Conservation (phyloP, 2,797 vertebrate genomes). For the Bryconaethiops microstoma region DNA sequence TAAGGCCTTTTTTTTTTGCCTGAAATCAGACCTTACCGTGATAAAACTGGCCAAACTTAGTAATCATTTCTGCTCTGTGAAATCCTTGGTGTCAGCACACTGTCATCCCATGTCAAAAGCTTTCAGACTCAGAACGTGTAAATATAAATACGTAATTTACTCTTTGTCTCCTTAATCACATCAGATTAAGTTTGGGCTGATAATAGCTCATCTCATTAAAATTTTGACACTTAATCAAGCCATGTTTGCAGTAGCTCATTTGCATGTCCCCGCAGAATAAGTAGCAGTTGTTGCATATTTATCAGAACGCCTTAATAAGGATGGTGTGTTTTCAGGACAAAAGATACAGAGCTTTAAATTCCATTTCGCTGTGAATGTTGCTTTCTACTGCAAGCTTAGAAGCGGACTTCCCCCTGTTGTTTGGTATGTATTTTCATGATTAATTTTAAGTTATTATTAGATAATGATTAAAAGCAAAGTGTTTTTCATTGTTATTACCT, state of each 20-base stretch:
- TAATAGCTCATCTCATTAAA: slow-evolving; percentile 62
- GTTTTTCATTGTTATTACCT: not conserved
- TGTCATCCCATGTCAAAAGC: slow-evolving; percentile 28
- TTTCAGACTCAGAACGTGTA: slow-evolving; percentile 39
- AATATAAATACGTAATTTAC: slow-evolving; percentile 50
- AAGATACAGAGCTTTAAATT: slow-evolving; percentile 23
- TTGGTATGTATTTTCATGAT: not conserved
- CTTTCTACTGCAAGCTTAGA: slow-evolving; percentile 2
- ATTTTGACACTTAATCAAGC: slow-evolving; percentile 62
- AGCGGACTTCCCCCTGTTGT: not conserved
- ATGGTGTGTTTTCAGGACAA: slow-evolving; percentile 30
- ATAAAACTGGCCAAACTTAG: slow-evolving; percentile 31
- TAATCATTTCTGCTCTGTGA: slow-evolving; percentile 28
- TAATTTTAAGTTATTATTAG: not conserved
- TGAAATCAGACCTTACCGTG: slow-evolving; percentile 27
- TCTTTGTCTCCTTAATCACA: slow-evolving; percentile 52
- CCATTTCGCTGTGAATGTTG: not conserved
- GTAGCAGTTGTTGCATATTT: slow-evolving; percentile 57
- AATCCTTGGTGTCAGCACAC: slow-evolving; percentile 34
- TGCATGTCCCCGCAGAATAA: slow-evolving; percentile 49
- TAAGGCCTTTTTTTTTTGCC: slow-evolving; percentile 26
- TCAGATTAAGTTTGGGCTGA: slow-evolving; percentile 55
- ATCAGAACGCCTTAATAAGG: slow-evolving; percentile 51
- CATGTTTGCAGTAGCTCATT: slow-evolving; percentile 56
- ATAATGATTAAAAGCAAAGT: not conserved